Evolutionary conservation across 2,797 vertebrate genomes (phyloP).

Genomic region (Siniperca undulata): DNA sequence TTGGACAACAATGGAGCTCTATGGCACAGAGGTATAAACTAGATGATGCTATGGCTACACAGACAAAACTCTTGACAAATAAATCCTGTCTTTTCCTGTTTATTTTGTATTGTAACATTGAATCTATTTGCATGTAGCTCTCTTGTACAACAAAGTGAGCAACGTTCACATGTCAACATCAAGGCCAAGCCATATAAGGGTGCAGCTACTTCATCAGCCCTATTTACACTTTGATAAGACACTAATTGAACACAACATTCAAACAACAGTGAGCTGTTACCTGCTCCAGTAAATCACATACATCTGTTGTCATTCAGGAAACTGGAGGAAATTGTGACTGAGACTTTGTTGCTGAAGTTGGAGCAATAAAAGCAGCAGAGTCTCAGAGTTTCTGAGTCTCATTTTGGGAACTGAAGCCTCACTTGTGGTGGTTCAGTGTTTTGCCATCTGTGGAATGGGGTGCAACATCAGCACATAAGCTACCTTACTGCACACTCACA

Average conservation of each 20-base stretch:
- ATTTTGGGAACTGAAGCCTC: constrained; percentile 52
- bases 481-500: constrained; percentile 75
- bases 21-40: neutral
- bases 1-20: neutral
- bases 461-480: constrained; percentile 80
- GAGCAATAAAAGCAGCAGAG: constrained; percentile 36
- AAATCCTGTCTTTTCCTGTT: constrained; percentile 3
- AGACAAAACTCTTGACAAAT: constrained; percentile 10
- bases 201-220: constrained; percentile 18
- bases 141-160: constrained; percentile 21
- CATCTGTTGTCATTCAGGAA: constrained; percentile 21
- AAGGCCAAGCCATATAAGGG: constrained; percentile 4
- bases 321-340: constrained; percentile 13
- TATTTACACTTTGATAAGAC: constrained; percentile 39
- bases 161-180: constrained; percentile 28
- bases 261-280: constrained; percentile 22
- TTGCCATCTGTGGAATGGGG: constrained; percentile 74
- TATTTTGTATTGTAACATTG: neutral
- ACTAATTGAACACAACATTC: constrained; percentile 42
- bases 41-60: neutral
- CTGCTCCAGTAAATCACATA: constrained; percentile 32
- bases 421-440: constrained; percentile 67
- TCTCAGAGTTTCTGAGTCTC: constrained; percentile 37
- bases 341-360: constrained; percentile 38
- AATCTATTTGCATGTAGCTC: neutral